A percentile compares a stretch with the other conserved stretches of the same genome.
phyloP scores from a whole-genome alignment of 2,797 vertebrate species.

The Pelobates cultripes region DNA sequence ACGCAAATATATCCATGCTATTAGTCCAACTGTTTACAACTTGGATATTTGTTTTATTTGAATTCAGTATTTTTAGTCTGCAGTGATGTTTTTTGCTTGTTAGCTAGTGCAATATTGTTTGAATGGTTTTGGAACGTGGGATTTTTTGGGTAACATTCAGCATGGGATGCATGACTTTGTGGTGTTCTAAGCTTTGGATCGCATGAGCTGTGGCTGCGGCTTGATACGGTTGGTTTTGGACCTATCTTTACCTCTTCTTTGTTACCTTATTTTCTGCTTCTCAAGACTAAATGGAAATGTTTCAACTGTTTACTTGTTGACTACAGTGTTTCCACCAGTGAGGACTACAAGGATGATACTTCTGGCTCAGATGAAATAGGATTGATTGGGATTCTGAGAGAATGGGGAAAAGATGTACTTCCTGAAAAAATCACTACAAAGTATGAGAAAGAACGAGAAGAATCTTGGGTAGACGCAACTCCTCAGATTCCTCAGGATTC shows the following conservation, averaged over 20 bases:
- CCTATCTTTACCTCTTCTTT: not conserved
- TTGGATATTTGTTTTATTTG: too few species aligned
- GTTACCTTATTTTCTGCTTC: not conserved
- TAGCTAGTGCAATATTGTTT: too few species aligned
- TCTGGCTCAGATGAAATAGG: slow-evolving; percentile 28
- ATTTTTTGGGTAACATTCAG: not conserved
- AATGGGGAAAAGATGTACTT: slow-evolving; percentile 45
- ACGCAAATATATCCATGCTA: too few species aligned
- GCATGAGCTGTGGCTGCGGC: slow-evolving; percentile 10
- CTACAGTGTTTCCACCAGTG: slow-evolving; percentile 13
- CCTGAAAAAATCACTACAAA: slow-evolving; percentile 22
- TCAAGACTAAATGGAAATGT: slow-evolving; percentile 12
- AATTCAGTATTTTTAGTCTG: too few species aligned
- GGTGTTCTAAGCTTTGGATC: not conserved
- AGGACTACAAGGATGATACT: slow-evolving; percentile 28
- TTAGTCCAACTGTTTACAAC: too few species aligned
- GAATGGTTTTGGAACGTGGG: not conserved
- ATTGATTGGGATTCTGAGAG: slow-evolving; percentile 44
- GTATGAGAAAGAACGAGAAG: not conserved
- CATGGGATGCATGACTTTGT: slow-evolving; percentile 33
- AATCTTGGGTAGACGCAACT: not conserved
- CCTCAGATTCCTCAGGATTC: not conserved
- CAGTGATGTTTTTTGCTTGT: too few species aligned
- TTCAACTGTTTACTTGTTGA: slow-evolving; percentile 19
- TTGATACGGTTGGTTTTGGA: slow-evolving; percentile 11